phyloP scores from a whole-genome alignment of 2,113 vertebrate genomes.

The Melanerpes aurifrons region DNA sequence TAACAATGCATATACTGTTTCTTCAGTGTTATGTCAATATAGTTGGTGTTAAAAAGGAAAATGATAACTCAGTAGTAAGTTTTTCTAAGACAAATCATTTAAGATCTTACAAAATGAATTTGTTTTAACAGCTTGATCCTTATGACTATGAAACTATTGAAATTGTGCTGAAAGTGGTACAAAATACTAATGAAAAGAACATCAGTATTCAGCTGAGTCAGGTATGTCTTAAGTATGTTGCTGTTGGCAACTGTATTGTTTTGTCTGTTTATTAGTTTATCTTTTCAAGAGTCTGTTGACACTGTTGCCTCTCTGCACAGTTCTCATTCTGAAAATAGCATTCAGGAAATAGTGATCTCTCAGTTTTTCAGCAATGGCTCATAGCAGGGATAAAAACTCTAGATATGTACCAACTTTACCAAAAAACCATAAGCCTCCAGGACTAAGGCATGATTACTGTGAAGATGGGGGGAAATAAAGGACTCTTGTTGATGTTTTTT shows the following conservation, averaged over 20 bases:
- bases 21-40: neutral
- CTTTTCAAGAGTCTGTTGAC: neutral
- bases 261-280: neutral
- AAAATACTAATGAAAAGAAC: constrained; percentile 84
- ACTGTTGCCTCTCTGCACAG: neutral
- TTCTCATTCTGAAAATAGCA: neutral
- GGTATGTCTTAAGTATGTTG: constrained; percentile 68
- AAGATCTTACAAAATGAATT: neutral
- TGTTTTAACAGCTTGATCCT: constrained; percentile 87
- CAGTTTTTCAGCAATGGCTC: neutral
- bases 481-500: neutral
- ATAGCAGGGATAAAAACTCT: neutral
- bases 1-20: neutral
- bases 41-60: neutral
- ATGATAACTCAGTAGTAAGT: neutral
- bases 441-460: neutral
- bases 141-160: constrained; percentile 95
- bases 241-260: neutral
- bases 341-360: neutral
- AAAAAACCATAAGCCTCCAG: neutral
- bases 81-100: neutral
- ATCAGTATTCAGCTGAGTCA: constrained; percentile 82
- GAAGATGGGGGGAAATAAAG: neutral
- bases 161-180: constrained; percentile 87
- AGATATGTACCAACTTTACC: neutral